Evolutionary conservation across 2,113 vertebrate genomes (phyloP).

Genomic region (Heterocephalus glaber): DNA sequence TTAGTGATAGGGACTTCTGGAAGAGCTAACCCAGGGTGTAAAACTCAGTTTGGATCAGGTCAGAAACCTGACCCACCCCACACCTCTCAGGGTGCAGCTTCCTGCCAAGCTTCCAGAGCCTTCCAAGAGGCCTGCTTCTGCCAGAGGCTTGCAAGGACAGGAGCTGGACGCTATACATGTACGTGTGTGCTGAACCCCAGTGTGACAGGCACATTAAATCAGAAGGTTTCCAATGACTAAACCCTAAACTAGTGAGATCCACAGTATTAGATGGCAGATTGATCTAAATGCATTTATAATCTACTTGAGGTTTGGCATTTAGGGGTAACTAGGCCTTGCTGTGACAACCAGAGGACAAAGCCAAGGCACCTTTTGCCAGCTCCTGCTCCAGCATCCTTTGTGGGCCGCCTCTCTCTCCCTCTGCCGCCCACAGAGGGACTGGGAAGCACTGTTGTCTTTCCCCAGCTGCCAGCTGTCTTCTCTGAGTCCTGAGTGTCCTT

Average conservation of each 20-base stretch:
- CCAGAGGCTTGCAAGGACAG: not conserved
- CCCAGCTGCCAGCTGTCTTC: conserved; percentile 11
- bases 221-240: conserved; percentile 35
- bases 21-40: conserved; percentile 30
- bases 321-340: not conserved
- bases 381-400: not conserved
- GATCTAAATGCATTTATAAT: not conserved
- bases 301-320: conserved; percentile 38
- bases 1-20: conserved; percentile 71
- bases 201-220: not conserved
- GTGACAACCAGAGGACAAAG: not conserved
- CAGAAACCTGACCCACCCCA: conserved; percentile 65
- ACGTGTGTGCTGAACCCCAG: accelerated
- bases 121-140: not conserved
- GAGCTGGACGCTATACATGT: too few species aligned
- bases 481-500: conserved; percentile 38
- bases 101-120: not conserved
- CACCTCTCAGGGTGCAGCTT: not conserved
- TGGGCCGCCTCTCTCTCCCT: not conserved
- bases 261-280: not conserved
- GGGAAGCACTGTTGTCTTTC: not conserved
- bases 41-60: conserved; percentile 59
- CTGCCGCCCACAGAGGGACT: not conserved
- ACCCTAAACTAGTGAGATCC: not conserved
- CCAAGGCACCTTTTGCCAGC: not conserved